Evolutionary conservation across 2,113 vertebrate genomes (phyloP).

Genomic region (Gymnocephalus cernua): DNA sequence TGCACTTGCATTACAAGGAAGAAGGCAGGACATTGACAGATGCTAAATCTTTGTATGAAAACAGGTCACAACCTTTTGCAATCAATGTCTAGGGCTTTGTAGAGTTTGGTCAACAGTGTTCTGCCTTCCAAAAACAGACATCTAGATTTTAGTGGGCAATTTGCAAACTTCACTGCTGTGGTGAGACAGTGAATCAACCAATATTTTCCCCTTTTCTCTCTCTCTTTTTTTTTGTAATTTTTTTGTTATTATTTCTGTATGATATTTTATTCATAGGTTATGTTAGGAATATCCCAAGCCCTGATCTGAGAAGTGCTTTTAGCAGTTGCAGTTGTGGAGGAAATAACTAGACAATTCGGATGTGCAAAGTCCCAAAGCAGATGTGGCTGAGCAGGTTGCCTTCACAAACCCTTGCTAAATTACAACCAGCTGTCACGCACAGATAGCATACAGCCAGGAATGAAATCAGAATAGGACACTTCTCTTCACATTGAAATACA

Average conservation of each 20-base stretch:
- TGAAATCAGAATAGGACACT: constrained; percentile 46
- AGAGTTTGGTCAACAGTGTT: not conserved
- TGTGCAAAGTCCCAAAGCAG: constrained; percentile 43
- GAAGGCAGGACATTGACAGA: not conserved
- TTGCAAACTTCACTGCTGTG: not conserved
- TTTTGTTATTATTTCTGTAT: constrained; percentile 29
- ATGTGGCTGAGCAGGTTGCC: constrained; percentile 35
- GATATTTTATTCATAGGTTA: constrained; percentile 8
- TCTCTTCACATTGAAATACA: constrained; percentile 68
- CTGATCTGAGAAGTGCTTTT: constrained; percentile 18
- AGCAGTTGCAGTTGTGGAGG: not conserved
- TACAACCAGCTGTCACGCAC: constrained; percentile 56
- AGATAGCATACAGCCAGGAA: constrained; percentile 35
- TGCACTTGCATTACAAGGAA: constrained; percentile 22
- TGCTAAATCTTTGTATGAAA: constrained; percentile 17
- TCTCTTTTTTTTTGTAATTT: not conserved
- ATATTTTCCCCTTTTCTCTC: not conserved
- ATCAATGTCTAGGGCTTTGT: not conserved
- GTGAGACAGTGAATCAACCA: constrained; percentile 10
- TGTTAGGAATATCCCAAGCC: constrained; percentile 20
- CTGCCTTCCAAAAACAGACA: constrained; percentile 6
- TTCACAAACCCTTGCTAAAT: constrained; percentile 35
- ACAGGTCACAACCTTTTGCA: constrained; percentile 2
- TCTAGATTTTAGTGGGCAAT: constrained; percentile 13
- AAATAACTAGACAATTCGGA: constrained; percentile 35